These are phyloP conservation scores for Patella ulyssiponensis DNA, from an alignment of 2,888 invertebrate species.

Conservation along the genomic window DNA sequence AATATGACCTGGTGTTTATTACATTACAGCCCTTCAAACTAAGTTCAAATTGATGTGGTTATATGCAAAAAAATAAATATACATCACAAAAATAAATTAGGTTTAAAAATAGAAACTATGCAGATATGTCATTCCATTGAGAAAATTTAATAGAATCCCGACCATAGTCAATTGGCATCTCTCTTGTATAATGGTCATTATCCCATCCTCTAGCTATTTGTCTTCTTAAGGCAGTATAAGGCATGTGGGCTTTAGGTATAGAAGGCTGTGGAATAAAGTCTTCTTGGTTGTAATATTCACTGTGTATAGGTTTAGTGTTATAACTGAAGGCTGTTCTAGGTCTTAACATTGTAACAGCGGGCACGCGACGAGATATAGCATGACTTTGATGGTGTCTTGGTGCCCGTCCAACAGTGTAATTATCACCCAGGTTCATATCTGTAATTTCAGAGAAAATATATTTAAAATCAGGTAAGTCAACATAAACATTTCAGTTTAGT, in stretches of 20 bases:
- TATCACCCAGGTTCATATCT: no score
- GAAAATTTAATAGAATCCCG: constrained; percentile 61
- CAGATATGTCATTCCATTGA: constrained; percentile 68
- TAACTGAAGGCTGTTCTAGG: constrained; percentile 48
- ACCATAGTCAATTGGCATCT: constrained; percentile 64
- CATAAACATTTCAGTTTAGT: no score
- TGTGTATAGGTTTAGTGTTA: constrained; percentile 51
- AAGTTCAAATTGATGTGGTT: no score
- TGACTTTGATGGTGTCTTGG: constrained; percentile 49
- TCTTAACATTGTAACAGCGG: constrained; percentile 65
- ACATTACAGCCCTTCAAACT: no score
- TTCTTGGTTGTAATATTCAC: constrained; percentile 54
- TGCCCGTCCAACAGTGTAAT: no score
- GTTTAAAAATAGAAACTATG: constrained; percentile 29
- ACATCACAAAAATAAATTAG: no score
- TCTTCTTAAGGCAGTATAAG: constrained; percentile 56
- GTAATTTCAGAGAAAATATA: no score
- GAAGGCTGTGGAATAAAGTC: constrained; percentile 61
- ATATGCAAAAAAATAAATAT: no score
- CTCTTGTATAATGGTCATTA: constrained; percentile 59
- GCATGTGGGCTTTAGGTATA: constrained; percentile 70
- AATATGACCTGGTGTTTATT: no score
- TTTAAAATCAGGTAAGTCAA: no score
- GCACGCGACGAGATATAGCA: constrained; percentile 56
- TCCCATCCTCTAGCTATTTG: constrained; percentile 66